Conservation (phyloP, 2,888 invertebrate genomes). For the Cylloceria caligata region DNA sequence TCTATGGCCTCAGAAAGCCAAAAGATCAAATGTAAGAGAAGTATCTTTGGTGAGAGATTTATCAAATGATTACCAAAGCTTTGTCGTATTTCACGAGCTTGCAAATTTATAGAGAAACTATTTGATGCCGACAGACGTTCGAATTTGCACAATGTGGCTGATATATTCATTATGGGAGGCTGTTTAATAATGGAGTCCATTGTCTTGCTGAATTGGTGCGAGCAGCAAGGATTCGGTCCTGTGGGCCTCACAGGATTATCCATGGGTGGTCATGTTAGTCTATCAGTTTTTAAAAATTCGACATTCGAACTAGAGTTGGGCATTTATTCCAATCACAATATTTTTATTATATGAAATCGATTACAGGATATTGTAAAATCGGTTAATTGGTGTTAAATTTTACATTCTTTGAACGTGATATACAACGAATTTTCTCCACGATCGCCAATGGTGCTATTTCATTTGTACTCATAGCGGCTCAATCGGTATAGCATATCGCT, state of each 20-base stretch:
- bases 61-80: slow-evolving; percentile 47
- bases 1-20: slow-evolving; percentile 96
- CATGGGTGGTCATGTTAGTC: slow-evolving; percentile 98
- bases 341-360: neutral
- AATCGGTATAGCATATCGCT: too few relatives aligned
- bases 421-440: too few relatives aligned
- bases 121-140: slow-evolving; percentile 89
- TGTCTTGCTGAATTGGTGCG: slow-evolving; percentile 97
- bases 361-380: neutral
- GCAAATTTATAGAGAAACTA: slow-evolving; percentile 56
- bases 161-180: slow-evolving; percentile 99
- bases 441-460: too few relatives aligned
- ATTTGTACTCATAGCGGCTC: too few relatives aligned
- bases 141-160: slow-evolving; percentile 96
- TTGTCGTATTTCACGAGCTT: slow-evolving; percentile 30
- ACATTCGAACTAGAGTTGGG: neutral
- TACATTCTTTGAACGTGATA: neutral
- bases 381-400: neutral
- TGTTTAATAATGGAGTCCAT: slow-evolving; percentile 97
- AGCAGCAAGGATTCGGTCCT: slow-evolving; percentile 95
- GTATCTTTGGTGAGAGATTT: slow-evolving; percentile 66
- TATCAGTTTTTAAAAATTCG: slow-evolving; percentile 3
- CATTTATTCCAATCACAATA: neutral
- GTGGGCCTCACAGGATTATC: slow-evolving; percentile 97
- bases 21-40: slow-evolving; percentile 91